Conservation (phyloP, 2,797 vertebrate genomes). For the Labeo calbasu region DNA sequence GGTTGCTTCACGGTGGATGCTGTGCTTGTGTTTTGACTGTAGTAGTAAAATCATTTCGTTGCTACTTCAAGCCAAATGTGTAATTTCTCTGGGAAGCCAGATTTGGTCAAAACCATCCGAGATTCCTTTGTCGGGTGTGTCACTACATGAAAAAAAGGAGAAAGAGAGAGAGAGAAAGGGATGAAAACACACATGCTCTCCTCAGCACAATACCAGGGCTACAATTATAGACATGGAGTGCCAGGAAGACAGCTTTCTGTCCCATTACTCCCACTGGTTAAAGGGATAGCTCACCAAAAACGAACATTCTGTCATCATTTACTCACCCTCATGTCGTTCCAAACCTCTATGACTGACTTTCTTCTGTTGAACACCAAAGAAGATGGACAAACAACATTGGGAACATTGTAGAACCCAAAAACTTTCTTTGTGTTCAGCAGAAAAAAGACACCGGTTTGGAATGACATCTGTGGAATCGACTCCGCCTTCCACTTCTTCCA, state of each 20-base stretch:
- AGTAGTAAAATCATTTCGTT: conserved; percentile 63
- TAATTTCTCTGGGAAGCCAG: conserved; percentile 64
- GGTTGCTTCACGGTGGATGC: conserved; percentile 13
- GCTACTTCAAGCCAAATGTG: conserved; percentile 70
- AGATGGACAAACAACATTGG: background rate
- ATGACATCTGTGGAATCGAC: background rate
- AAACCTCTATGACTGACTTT: background rate
- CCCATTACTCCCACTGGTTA: conserved; percentile 12
- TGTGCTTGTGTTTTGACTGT: conserved; percentile 40
- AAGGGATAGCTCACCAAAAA: background rate
- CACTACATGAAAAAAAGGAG: conserved; percentile 61
- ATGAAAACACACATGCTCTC: conserved; percentile 63
- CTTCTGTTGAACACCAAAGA: background rate
- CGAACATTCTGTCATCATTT: background rate
- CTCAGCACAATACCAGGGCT: conserved; percentile 60
- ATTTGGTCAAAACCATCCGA: conserved; percentile 71
- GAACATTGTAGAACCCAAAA: background rate
- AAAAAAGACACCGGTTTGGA: background rate
- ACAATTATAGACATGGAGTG: conserved; percentile 62
- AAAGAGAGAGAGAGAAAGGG: conserved; percentile 55
- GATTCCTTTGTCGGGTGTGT: conserved; percentile 80
- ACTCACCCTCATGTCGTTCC: background rate
- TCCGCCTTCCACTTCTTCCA: background rate
- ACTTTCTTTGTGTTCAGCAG: too few relatives aligned
- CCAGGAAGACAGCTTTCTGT: conserved; percentile 53